phyloP scores from a whole-genome alignment of 2,797 vertebrate species.

The Crocodylus rhombifer region DNA sequence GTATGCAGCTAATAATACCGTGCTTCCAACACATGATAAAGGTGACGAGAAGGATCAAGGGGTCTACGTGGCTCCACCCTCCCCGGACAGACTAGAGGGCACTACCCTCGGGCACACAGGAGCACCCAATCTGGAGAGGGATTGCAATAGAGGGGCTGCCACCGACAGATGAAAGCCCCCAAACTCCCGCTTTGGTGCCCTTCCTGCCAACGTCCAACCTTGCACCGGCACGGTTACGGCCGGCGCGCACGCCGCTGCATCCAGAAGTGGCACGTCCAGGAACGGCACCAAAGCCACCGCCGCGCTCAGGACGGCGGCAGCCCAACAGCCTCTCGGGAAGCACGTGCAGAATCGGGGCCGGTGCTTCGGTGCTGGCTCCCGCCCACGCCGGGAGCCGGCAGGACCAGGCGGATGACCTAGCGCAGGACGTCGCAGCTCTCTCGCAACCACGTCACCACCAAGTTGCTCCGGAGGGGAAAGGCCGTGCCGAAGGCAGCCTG shows the following conservation, averaged over 20 bases:
- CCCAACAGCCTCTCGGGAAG: fast-evolving
- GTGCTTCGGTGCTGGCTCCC: fast-evolving
- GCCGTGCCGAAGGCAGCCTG: fast-evolving
- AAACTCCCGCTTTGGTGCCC: fast-evolving
- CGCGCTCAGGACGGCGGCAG: too few species aligned
- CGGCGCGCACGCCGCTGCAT: fast-evolving
- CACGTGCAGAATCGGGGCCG: neutral
- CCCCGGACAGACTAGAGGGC: neutral
- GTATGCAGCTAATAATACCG: slow-evolving; percentile 19
- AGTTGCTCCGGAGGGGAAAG: fast-evolving
- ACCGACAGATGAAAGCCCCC: neutral
- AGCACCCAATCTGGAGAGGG: too few species aligned
- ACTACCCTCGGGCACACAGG: neutral
- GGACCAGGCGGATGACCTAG: neutral
- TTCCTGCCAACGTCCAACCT: neutral
- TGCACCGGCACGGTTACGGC: neutral
- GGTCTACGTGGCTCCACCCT: fast-evolving
- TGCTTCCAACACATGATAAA: neutral
- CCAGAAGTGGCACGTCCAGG: fast-evolving
- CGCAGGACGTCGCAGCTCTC: neutral
- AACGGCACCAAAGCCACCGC: neutral
- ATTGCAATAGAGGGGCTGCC: neutral
- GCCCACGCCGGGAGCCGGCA: fast-evolving
- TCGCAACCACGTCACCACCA: fast-evolving
- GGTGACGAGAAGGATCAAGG: fast-evolving